Evolutionary conservation across 2,113 vertebrate genomes (phyloP).

Genomic region (Cathartes aura): DNA sequence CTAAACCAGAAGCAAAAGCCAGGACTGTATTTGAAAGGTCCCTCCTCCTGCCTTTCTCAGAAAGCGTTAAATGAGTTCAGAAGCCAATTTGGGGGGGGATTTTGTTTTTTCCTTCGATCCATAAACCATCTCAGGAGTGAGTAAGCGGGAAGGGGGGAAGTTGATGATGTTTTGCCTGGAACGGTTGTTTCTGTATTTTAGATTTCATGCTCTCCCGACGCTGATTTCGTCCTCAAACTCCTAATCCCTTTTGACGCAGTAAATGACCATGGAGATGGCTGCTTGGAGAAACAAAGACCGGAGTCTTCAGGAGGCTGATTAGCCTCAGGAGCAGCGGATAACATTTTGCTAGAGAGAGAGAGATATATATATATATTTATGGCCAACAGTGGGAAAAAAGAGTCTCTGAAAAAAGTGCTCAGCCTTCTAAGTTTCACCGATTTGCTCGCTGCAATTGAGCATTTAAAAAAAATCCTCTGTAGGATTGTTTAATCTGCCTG

Average conservation of each 20-base stretch:
- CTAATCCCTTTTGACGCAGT: constrained; percentile 2
- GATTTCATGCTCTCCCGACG: background rate
- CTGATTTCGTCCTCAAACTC: background rate
- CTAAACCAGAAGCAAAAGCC: background rate
- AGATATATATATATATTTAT: background rate
- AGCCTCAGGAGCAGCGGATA: background rate
- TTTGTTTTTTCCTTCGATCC: background rate
- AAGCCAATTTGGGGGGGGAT: background rate
- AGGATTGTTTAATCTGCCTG: background rate
- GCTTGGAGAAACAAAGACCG: background rate
- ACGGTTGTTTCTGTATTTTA: background rate
- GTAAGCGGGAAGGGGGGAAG: no score
- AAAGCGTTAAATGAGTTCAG: background rate
- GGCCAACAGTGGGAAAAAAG: background rate
- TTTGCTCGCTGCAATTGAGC: background rate
- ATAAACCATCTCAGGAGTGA: background rate
- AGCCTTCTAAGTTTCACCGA: background rate
- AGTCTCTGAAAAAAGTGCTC: background rate
- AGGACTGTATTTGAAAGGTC: background rate
- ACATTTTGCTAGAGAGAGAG: background rate
- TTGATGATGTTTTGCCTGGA: background rate
- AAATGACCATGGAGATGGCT: background rate
- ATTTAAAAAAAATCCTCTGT: background rate
- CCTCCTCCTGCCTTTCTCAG: background rate
- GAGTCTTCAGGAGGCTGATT: background rate